A percentile compares a stretch with the other conserved stretches of the same genome.
phyloP scores from a whole-genome alignment of 1,140 invertebrate genomes.

The Drosophila ananassae region DNA sequence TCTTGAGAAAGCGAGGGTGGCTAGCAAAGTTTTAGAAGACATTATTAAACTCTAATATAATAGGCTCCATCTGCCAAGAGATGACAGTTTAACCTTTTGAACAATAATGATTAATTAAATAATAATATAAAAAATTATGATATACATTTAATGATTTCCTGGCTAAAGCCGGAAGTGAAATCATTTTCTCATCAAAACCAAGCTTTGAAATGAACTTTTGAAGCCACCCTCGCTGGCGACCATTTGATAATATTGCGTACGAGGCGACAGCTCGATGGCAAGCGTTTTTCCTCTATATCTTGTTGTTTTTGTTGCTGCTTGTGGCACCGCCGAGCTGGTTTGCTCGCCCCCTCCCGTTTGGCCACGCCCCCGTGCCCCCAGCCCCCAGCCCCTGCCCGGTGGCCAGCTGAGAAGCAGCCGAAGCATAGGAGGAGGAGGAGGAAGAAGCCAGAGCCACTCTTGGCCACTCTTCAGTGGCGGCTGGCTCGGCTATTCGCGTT shows the following conservation, averaged over 20 bases:
- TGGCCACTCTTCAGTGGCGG: constrained; percentile 52
- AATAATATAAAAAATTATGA: no score
- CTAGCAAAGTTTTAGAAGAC: neutral
- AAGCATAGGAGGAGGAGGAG: constrained; percentile 10
- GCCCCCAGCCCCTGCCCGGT: neutral
- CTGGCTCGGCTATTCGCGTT: constrained; percentile 71
- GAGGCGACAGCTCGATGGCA: constrained; percentile 35
- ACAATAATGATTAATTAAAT: no score
- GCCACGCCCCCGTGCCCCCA: neutral
- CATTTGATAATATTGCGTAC: constrained; percentile 57
- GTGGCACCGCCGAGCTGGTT: constrained; percentile 40
- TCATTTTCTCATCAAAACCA: neutral
- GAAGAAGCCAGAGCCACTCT: constrained; percentile 6
- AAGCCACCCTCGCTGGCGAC: constrained; percentile 26
- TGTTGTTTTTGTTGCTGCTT: neutral
- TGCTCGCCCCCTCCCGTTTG: constrained; percentile 6
- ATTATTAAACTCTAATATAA: no score
- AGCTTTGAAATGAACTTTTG: neutral
- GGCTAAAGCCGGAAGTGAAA: neutral
- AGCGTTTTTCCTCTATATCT: constrained; percentile 1
- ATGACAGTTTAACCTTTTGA: no score
- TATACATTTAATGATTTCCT: no score
- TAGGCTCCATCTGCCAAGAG: no score
- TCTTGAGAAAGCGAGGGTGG: constrained; percentile 12
- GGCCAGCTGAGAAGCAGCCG: constrained; percentile 1